Conservation (phyloP, 1,140 invertebrate species). For the Ooceraea biroi region DNA sequence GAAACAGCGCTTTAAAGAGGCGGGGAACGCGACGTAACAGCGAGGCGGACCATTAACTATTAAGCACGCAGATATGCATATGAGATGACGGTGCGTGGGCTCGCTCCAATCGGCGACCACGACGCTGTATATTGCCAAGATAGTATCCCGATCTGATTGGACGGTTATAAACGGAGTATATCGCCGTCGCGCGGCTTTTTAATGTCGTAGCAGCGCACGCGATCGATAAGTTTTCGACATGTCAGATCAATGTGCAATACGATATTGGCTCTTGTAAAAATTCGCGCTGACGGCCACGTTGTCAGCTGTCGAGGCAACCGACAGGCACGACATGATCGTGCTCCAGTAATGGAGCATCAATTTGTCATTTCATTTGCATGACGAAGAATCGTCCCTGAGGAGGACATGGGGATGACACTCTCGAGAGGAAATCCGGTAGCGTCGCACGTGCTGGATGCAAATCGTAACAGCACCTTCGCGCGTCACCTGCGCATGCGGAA, state of each 20-base stretch:
- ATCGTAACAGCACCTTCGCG: slow-evolving; percentile 30
- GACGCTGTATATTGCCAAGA: slow-evolving; percentile 75
- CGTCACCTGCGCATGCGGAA: slow-evolving; percentile 53
- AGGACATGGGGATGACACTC: background rate
- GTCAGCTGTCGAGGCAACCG: slow-evolving; percentile 17
- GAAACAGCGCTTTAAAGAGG: background rate
- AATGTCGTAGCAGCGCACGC: slow-evolving; percentile 64
- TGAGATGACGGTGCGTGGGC: slow-evolving; percentile 77
- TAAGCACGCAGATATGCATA: slow-evolving; percentile 80
- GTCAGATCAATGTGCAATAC: slow-evolving; percentile 61
- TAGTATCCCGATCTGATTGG: slow-evolving; percentile 80
- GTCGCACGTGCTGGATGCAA: background rate
- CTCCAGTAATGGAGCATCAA: background rate
- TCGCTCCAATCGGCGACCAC: slow-evolving; percentile 74
- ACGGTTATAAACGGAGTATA: slow-evolving; percentile 75
- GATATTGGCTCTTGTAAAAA: slow-evolving; percentile 50
- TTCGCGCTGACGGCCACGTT: background rate
- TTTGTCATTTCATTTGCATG: background rate
- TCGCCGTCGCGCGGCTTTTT: slow-evolving; percentile 60
- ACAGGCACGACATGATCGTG: background rate
- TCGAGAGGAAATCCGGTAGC: slow-evolving; percentile 32
- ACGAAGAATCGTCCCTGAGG: background rate
- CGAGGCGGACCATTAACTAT: slow-evolving; percentile 78
- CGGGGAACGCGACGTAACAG: slow-evolving; percentile 55
- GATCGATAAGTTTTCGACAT: slow-evolving; percentile 72